phyloP scores from a whole-genome alignment of 2,113 vertebrate species.

The Chlorodrepanis virens region DNA sequence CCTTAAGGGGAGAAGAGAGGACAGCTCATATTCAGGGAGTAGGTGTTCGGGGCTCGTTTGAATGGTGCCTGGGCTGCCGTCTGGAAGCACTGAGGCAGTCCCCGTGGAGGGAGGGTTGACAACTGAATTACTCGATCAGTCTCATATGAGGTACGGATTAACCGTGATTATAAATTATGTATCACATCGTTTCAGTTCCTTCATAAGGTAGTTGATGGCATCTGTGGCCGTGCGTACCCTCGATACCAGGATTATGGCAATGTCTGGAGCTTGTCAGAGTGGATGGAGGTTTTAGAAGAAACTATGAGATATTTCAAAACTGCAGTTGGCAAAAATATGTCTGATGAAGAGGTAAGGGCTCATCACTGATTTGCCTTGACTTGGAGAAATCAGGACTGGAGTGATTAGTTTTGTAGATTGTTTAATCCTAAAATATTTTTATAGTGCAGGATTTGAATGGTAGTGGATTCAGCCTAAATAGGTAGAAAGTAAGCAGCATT shows the following conservation, averaged over 20 bases:
- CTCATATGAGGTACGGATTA: fast-evolving
- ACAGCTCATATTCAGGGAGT: background rate
- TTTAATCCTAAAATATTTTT: background rate
- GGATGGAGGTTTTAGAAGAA: constrained; percentile 78
- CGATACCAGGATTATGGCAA: constrained; percentile 75
- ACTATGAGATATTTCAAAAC: constrained; percentile 71
- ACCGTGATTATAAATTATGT: fast-evolving
- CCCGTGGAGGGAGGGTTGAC: background rate
- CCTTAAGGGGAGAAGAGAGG: background rate
- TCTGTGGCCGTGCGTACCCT: constrained; percentile 84
- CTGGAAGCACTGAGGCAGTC: fast-evolving
- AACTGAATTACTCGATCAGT: background rate
- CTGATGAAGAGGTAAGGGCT: constrained; percentile 82
- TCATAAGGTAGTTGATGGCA: constrained; percentile 86
- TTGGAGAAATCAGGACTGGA: background rate
- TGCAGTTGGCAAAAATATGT: constrained; percentile 74
- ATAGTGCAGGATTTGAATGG: background rate
- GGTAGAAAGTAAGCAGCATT: background rate
- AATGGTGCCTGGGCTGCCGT: fast-evolving
- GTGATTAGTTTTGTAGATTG: background rate
- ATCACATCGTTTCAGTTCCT: constrained; percentile 75
- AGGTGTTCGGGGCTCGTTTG: background rate
- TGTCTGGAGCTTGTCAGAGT: constrained; percentile 83
- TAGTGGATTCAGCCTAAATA: background rate
- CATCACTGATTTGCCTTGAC: background rate